phyloP scores from a whole-genome alignment of 2,797 vertebrate species.

The Aldrovandia affinis region DNA sequence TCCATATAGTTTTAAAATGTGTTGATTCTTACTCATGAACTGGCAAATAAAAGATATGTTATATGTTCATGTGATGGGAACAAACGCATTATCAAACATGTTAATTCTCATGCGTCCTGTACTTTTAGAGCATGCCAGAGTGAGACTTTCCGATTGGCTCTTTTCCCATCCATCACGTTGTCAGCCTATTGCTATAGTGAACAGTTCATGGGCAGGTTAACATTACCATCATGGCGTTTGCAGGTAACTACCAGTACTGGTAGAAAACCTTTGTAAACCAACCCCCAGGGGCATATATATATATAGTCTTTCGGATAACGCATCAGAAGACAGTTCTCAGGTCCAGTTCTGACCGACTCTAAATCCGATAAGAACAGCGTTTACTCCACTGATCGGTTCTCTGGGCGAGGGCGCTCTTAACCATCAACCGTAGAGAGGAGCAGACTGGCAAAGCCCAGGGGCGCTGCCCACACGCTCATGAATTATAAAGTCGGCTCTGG shows the following conservation, averaged over 20 bases:
- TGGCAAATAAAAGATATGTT: no score
- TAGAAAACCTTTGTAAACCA: not conserved
- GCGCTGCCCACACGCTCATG: constrained; percentile 63
- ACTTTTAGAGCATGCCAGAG: not conserved
- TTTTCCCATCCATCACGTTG: not conserved
- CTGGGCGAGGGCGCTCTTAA: constrained; percentile 61
- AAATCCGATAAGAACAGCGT: not conserved
- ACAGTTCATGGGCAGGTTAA: not conserved
- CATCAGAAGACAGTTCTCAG: not conserved
- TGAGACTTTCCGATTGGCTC: not conserved
- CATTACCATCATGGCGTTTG: not conserved
- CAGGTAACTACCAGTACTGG: not conserved
- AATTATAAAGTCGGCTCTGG: constrained; percentile 37
- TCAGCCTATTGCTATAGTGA: not conserved
- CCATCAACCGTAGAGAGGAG: constrained; percentile 36
- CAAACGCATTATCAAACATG: no score
- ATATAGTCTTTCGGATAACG: not conserved
- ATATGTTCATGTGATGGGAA: no score
- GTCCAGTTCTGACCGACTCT: not conserved
- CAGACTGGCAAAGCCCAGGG: constrained; percentile 57
- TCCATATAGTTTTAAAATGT: no score
- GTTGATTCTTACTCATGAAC: no score
- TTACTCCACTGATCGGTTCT: constrained; percentile 42
- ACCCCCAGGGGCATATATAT: not conserved
- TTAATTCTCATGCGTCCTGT: no score